Conservation (phyloP, 2,797 vertebrate species). For the Vireo griseus region DNA sequence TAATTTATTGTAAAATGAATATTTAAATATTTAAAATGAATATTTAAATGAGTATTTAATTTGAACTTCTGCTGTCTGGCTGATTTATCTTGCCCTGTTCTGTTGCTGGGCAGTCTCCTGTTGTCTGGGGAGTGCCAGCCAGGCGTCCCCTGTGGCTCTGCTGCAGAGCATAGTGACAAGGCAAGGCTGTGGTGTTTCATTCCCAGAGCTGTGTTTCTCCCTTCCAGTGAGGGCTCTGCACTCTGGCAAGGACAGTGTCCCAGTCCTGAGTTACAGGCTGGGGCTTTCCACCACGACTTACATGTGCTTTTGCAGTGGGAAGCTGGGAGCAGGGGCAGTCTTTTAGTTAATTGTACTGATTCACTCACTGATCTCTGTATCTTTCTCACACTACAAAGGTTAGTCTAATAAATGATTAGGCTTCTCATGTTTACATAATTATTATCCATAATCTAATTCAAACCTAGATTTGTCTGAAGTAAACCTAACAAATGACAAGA, state of each 20-base stretch:
- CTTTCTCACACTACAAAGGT: not conserved
- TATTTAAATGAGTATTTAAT: not conserved
- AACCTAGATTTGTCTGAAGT: not conserved
- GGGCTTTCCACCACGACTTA: fast-evolving
- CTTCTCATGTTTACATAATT: not conserved
- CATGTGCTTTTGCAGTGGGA: fast-evolving
- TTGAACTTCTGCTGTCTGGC: not conserved
- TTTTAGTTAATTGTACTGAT: not conserved
- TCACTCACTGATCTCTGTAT: not conserved
- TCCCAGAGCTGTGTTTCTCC: not conserved
- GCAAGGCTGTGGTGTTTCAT: not conserved
- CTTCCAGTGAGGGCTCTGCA: not conserved
- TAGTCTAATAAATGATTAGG: not conserved
- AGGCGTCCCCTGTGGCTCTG: not conserved
- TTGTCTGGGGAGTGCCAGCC: not conserved
- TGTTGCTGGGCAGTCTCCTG: not conserved
- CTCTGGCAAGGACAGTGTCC: not conserved
- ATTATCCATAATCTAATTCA: not conserved
- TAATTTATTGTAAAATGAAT: not conserved
- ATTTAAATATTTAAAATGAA: not conserved
- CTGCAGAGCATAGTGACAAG: fast-evolving
- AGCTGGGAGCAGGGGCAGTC: not conserved
- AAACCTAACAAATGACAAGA: not conserved
- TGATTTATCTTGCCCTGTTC: not conserved
- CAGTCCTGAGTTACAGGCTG: fast-evolving